Conservation (phyloP, 2,888 invertebrate species). For the Himalopsyche tibetana region DNA sequence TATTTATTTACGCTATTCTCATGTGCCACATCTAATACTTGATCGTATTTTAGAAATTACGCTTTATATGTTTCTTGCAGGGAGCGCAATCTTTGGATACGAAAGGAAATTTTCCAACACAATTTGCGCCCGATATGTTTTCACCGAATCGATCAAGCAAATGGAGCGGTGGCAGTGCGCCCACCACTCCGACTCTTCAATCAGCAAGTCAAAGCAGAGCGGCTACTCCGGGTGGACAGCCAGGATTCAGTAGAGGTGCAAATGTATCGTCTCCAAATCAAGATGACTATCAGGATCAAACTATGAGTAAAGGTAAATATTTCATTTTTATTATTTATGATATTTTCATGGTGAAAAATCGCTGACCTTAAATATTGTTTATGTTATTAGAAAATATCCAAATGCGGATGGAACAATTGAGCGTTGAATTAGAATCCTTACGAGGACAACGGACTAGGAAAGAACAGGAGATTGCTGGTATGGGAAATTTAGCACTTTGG, state of each 20-base stretch:
- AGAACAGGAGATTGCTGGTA: constrained; percentile 88
- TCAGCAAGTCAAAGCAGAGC: constrained; percentile 61
- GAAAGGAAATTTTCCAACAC: constrained; percentile 69
- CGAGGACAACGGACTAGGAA: constrained; percentile 86
- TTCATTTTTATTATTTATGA: neutral
- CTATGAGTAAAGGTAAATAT: constrained; percentile 59
- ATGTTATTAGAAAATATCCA: constrained; percentile 76
- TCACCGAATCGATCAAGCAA: constrained; percentile 58
- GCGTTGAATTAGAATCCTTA: constrained; percentile 85
- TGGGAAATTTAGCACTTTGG: constrained; percentile 89
- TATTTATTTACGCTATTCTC: too few relatives aligned
- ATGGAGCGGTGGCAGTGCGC: constrained; percentile 67
- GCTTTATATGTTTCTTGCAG: neutral
- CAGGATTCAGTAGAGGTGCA: constrained; percentile 14
- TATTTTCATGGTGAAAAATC: neutral
- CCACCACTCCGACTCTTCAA: constrained; percentile 67
- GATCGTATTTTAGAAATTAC: neutral
- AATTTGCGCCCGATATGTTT: constrained; percentile 73
- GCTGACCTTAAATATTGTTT: constrained; percentile 47
- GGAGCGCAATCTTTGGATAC: constrained; percentile 58
- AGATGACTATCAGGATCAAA: constrained; percentile 61
- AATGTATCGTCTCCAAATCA: constrained; percentile 50
- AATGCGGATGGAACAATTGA: constrained; percentile 83
- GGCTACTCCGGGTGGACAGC: constrained; percentile 5
- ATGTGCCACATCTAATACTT: neutral